Conservation (phyloP, 2,797 vertebrate species). For the Oceanodroma leucorhoa region DNA sequence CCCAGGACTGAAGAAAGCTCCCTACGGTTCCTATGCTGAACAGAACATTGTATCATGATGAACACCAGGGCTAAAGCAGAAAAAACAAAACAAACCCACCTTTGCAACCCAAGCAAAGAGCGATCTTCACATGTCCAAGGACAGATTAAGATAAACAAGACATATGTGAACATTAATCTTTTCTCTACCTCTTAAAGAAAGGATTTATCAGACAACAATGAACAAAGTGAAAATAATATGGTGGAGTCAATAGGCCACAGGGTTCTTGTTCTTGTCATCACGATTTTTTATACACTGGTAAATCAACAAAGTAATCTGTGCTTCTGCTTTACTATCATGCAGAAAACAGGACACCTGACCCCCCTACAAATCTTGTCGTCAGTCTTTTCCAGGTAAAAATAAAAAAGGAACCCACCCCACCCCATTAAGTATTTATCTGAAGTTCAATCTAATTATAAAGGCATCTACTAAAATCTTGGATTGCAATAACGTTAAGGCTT, state of each 20-base stretch:
- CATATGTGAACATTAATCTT: neutral
- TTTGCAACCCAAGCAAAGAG: neutral
- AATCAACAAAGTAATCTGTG: neutral
- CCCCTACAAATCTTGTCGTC: neutral
- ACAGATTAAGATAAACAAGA: neutral
- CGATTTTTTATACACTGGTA: neutral
- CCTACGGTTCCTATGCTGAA: neutral
- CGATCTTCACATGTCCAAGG: neutral
- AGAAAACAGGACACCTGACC: neutral
- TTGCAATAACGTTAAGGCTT: neutral
- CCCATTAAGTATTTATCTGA: neutral
- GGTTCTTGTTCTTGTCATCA: neutral
- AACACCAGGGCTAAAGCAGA: neutral
- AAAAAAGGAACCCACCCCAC: fast-evolving
- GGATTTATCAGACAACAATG: neutral
- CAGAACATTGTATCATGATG: neutral
- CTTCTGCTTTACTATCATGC: neutral
- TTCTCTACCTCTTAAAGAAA: neutral
- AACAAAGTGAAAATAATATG: neutral
- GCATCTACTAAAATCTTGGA: neutral
- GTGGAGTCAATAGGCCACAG: neutral
- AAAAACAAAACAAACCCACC: neutral
- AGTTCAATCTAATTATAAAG: neutral
- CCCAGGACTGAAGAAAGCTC: neutral
- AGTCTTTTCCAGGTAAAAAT: neutral